Base-by-base conservation (phyloP, 2,888 invertebrate genomes). In the Rhagium mordax region DNA sequence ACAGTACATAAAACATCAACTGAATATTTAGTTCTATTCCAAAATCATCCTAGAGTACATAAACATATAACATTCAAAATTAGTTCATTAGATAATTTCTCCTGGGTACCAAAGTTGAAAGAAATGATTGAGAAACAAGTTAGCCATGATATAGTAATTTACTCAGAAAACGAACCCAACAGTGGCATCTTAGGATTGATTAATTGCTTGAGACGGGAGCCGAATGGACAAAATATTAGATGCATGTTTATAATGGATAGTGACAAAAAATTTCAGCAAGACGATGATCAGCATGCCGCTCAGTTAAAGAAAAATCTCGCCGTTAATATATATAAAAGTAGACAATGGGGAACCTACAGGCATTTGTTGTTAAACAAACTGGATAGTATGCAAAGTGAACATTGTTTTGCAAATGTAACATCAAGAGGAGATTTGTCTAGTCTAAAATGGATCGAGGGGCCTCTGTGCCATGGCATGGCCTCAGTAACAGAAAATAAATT, bases 381-480 rank as follows among this genome's bases (percentile, higher is more conserved):
- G 16, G 84, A 87, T 6, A 86, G 86, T 0, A 87, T 90, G 0
- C 84, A 87, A 2, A 89, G 87, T 7, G 90, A 91, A 75, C 95
- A 97, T 85, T 94, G 93, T 0, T 96, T 92, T 85, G 93, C 93
- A 2, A 95, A 96, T 87, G 92, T 94, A 0, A 83, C 91, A 13
- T 92, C 94, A 0, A 91, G 94, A 68, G 98, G 98, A 62, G 98
- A 99, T 85, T 89, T 98, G 67, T 94, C 95, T 0, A 94, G 96
- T 0, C 85, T 98, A 51, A 90, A 88, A 13, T 97, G 96, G 96
- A 87, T 97, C 4, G 93, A 98, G 86, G 94, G 94, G 0, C 89
- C 90, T 0, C 82, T 90, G 18, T 53, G 68, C 6, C 66, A n/a
- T 7, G 62, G 79, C 13, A 73, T 74, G 13, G 10, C 41, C 8